These are phyloP conservation scores for Euwallacea similis DNA, from an alignment of 1,140 invertebrate species.

Conservation along the genomic window DNA sequence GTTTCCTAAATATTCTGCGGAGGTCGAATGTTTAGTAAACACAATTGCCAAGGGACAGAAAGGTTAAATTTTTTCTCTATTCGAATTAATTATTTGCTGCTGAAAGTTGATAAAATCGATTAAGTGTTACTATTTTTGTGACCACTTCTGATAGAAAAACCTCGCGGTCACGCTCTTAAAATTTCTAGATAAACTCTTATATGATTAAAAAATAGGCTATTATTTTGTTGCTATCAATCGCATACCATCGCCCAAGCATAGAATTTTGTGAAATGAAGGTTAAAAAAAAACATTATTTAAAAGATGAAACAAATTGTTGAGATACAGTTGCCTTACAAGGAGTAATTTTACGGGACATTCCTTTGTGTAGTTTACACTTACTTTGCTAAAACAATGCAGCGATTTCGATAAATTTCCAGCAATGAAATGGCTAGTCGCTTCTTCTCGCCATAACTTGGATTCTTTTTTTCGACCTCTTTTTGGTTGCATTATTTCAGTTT, in stretches of 20 bases:
- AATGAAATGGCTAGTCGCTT: constrained; percentile 71
- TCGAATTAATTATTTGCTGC: too few species aligned
- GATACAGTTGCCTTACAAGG: background rate
- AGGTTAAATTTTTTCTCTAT: too few species aligned
- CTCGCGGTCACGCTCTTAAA: too few species aligned
- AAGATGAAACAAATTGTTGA: background rate
- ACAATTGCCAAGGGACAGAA: too few species aligned
- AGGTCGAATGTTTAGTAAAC: too few species aligned
- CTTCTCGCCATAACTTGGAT: constrained; percentile 64
- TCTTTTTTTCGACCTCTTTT: constrained; percentile 44
- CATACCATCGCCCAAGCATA: background rate
- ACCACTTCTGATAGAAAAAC: too few species aligned
- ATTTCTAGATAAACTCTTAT: background rate
- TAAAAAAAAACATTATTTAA: background rate
- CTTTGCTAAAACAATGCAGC: constrained; percentile 66
- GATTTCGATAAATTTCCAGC: constrained; percentile 68
- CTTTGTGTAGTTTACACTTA: constrained; percentile 43
- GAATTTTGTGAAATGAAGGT: background rate
- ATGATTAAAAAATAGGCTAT: background rate
- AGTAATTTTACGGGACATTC: background rate
- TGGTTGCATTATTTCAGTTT: background rate
- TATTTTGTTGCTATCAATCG: background rate
- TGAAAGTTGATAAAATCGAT: too few species aligned
- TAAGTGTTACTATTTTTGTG: too few species aligned
- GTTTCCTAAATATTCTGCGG: too few species aligned